Conservation (phyloP, 2,113 vertebrate species). For the Suricata suricatta region DNA sequence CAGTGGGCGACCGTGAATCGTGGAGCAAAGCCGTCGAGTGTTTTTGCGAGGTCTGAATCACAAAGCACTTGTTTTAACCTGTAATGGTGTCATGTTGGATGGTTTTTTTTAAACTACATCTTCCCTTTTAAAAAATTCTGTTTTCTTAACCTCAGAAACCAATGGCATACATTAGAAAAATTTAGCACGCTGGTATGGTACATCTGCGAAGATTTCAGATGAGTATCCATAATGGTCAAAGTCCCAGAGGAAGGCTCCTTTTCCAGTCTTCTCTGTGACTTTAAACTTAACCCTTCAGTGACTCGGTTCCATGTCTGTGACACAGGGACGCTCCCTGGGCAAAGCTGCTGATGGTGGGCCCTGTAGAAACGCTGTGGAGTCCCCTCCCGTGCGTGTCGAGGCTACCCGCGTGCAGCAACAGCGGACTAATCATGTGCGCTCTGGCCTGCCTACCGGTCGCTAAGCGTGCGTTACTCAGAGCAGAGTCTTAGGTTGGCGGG, state of each 20-base stretch:
- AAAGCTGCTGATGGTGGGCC: background rate
- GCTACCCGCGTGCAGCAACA: background rate
- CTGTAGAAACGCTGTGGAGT: background rate
- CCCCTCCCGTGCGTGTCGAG: background rate
- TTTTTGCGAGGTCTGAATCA: constrained; percentile 27
- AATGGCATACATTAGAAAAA: background rate
- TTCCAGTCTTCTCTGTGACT: background rate
- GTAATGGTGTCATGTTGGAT: background rate
- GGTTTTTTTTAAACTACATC: background rate
- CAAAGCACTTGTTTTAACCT: constrained; percentile 27
- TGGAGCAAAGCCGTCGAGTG: background rate
- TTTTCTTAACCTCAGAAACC: background rate
- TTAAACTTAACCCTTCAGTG: background rate
- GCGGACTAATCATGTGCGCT: background rate
- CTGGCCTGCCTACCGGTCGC: background rate
- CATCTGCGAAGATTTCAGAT: constrained; percentile 24
- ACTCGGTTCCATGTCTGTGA: background rate
- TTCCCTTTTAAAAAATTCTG: constrained; percentile 8
- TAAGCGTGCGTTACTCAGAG: background rate
- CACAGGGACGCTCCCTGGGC: background rate
- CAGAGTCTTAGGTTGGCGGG: background rate
- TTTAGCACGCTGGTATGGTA: background rate
- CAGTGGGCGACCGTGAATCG: background rate
- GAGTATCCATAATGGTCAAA: background rate
- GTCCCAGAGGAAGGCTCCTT: background rate